Percentiles rank a stretch among this genome's conserved stretches.
Conservation (phyloP, 2,797 vertebrate genomes). For the Masticophis lateralis region DNA sequence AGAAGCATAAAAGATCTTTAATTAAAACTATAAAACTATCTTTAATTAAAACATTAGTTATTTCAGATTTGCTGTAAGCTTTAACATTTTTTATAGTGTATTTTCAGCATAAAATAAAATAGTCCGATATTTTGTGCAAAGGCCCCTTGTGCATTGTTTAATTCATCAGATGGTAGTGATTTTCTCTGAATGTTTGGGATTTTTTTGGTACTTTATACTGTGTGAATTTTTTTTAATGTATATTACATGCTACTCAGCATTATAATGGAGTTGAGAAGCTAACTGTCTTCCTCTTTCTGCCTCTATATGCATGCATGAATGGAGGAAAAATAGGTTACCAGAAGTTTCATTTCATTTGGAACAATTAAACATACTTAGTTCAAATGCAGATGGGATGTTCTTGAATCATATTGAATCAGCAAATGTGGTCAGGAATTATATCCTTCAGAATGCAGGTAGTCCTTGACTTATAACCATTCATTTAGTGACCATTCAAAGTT, state of each 20-base stretch:
- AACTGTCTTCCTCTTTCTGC: neutral
- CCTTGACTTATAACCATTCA: neutral
- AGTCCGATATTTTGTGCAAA: neutral
- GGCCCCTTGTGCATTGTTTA: neutral
- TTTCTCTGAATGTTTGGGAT: neutral
- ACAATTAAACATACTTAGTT: neutral
- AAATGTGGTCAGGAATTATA: neutral
- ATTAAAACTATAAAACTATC: neutral
- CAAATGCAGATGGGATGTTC: neutral
- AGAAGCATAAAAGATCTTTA: neutral
- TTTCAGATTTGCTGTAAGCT: neutral
- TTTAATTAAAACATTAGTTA: constrained; percentile 12
- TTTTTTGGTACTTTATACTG: neutral
- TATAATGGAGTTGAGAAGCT: neutral
- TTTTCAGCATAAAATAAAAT: neutral
- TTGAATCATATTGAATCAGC: neutral
- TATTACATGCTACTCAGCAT: neutral
- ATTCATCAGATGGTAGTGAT: neutral
- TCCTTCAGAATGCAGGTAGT: neutral
- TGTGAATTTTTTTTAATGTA: neutral
- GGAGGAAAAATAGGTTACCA: neutral
- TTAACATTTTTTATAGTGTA: neutral
- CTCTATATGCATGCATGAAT: neutral
- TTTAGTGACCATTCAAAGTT: too few species aligned
- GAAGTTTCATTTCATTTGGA: neutral